Evolutionary conservation across 2,113 vertebrate species (phyloP).

Genomic region (Naja naja): DNA sequence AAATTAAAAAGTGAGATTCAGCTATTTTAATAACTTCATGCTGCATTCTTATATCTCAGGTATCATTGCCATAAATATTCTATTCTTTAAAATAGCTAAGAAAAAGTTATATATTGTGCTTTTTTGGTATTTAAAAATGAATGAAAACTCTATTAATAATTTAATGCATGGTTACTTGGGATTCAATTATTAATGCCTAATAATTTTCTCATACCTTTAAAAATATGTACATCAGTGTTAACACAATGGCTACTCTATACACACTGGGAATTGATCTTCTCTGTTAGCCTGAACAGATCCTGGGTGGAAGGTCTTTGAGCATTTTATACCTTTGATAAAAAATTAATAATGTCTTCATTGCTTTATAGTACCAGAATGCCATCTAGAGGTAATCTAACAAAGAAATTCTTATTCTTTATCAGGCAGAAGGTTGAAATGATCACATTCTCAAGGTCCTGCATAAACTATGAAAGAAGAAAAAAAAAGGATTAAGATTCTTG

Average conservation of each 20-base stretch:
- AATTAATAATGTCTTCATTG: conserved; percentile 15
- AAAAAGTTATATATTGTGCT: not conserved
- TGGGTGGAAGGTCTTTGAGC: conserved; percentile 3
- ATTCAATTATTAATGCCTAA: not conserved
- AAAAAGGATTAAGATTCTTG: not conserved
- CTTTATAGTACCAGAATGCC: conserved; percentile 56
- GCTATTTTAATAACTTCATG: conserved; percentile 9
- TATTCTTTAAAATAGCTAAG: conserved; percentile 3
- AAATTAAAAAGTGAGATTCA: conserved; percentile 10
- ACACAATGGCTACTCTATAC: not conserved
- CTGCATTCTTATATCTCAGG: conserved; percentile 20
- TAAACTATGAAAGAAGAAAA: not conserved
- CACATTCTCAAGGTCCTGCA: not conserved
- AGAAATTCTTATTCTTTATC: fast-evolving
- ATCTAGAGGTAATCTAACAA: conserved; percentile 55
- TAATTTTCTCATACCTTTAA: conserved; percentile 34
- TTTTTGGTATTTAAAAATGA: conserved; percentile 42
- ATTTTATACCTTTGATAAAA: conserved; percentile 1
- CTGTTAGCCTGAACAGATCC: not conserved
- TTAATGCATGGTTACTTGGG: conserved; percentile 27
- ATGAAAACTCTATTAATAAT: conserved; percentile 24
- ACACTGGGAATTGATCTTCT: conserved; percentile 17
- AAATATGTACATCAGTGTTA: conserved; percentile 25
- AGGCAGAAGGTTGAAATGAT: not conserved
- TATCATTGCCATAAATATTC: not conserved